Evolutionary conservation across 1,140 invertebrate species (phyloP), one percentile per base, ranked within the genome.

Genomic region (Neomicropteryx cornuta): DNA sequence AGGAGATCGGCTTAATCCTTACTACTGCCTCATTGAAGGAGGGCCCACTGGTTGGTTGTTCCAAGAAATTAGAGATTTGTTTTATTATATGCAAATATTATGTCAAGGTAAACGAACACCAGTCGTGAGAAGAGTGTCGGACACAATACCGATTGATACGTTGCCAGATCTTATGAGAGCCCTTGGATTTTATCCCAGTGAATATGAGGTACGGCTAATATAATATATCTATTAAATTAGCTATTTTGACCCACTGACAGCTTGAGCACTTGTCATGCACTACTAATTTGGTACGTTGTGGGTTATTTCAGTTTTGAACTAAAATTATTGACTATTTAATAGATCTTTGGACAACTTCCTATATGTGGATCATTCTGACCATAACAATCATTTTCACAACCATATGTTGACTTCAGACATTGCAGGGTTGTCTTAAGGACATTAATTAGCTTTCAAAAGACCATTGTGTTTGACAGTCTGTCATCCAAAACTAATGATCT

Each of bases 1-100:
- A 4, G 75, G 74, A 0, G 43, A 43, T 14, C 69, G 71, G 17
- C 44, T 78, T 2, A 57, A 66, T 17, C 75, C 77, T 0, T 79
- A 67, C 48, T 72, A 72, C 41, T 64, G 68, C 35, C 51, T 76
- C 4, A 60, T 79, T 3, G 70, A 78, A 22, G 66, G 68, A 30
- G 74, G 72, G 0, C 56, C 61, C 3, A 60, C 66, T 1, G 78
- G 79, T 13, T 78, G 75, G 66, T 57, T 82, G 16, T 77, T 81
- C 41, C 68, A 74, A 19, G 79, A 83, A 56, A 73, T 83, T 34
- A 60, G 79, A 39, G 76, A 82, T 47, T 60, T 80, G 23, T 83
- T 84, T 55, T 81, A 82, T 55, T 83, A 80, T 55, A 73, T 77
- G 41, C 77, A 83, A 61, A 78, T 84, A 16, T 58, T 73, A 37